Conservation (phyloP, 1,140 invertebrate genomes). For the Hetaerina americana region DNA sequence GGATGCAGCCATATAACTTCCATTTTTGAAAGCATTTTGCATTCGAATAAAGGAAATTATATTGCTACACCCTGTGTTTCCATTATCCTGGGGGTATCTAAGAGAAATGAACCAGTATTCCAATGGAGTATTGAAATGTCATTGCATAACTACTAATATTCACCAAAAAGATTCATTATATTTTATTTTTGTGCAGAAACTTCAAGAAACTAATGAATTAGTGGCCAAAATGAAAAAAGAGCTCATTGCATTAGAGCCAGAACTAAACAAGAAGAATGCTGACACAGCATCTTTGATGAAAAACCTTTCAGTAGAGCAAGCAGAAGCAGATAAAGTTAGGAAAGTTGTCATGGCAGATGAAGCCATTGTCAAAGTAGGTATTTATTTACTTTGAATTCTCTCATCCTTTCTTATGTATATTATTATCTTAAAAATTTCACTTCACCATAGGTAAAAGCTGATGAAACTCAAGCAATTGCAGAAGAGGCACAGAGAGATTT, state of each 20-base stretch:
- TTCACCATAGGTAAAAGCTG: slow-evolving; percentile 51
- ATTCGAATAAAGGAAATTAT: no score
- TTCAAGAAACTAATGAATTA: slow-evolving; percentile 69
- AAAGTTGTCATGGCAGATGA: slow-evolving; percentile 61
- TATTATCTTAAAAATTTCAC: no score
- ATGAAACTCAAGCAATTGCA: slow-evolving; percentile 63
- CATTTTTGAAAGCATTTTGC: no score
- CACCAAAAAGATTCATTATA: no score
- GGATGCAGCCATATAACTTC: no score
- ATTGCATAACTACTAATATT: no score
- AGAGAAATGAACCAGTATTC: no score
- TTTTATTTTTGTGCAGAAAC: slow-evolving; percentile 53
- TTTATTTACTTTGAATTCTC: not conserved
- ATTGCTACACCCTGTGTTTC: no score
- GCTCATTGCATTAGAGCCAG: slow-evolving; percentile 70
- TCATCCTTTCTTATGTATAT: not conserved
- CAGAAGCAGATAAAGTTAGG: slow-evolving; percentile 67
- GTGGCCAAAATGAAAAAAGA: slow-evolving; percentile 79
- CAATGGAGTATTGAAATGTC: no score
- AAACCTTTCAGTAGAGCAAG: slow-evolving; percentile 64
- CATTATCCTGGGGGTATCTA: no score
- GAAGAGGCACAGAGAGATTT: slow-evolving; percentile 77
- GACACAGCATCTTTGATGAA: slow-evolving; percentile 66
- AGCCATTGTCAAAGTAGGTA: slow-evolving; percentile 53
- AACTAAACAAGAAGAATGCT: slow-evolving; percentile 67